Percentiles rank a stretch among this genome's conserved stretches.
These are phyloP conservation scores for Rhinogobio ventralis DNA, from an alignment of 2,797 vertebrate species.

Conservation along the genomic window DNA sequence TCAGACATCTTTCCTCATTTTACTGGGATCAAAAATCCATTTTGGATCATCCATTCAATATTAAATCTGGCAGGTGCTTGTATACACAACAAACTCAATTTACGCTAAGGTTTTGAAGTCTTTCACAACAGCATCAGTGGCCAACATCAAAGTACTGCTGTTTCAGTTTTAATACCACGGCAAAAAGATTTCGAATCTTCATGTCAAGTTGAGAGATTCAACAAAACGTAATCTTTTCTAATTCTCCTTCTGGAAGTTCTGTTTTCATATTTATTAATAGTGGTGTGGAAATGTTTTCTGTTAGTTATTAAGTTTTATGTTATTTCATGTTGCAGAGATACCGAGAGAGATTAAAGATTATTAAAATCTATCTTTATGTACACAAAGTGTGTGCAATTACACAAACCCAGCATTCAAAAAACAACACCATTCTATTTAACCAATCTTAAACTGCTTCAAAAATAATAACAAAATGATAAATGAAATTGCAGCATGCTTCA, in stretches of 20 bases:
- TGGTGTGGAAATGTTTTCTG: background rate
- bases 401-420: background rate
- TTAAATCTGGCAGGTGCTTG: conserved; percentile 87
- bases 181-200: conserved; percentile 55
- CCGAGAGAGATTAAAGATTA: background rate
- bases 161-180: conserved; percentile 68
- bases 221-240: conserved; percentile 2
- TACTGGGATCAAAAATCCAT: conserved; percentile 85
- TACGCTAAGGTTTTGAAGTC: conserved; percentile 81
- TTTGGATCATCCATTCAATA: conserved; percentile 83
- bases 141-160: conserved; percentile 74
- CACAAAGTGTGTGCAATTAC: background rate
- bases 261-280: conserved; percentile 33
- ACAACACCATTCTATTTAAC: background rate
- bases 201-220: conserved; percentile 33
- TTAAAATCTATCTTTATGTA: background rate
- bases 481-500: background rate
- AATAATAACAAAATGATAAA: background rate
- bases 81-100: conserved; percentile 87
- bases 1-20: conserved; percentile 84
- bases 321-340: background rate
- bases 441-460: background rate
- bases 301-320: background rate
- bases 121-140: conserved; percentile 77
- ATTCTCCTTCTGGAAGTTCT: conserved; percentile 7